phyloP scores from a whole-genome alignment of 1,140 invertebrate genomes.

The Meloidogyne hapla region DNA sequence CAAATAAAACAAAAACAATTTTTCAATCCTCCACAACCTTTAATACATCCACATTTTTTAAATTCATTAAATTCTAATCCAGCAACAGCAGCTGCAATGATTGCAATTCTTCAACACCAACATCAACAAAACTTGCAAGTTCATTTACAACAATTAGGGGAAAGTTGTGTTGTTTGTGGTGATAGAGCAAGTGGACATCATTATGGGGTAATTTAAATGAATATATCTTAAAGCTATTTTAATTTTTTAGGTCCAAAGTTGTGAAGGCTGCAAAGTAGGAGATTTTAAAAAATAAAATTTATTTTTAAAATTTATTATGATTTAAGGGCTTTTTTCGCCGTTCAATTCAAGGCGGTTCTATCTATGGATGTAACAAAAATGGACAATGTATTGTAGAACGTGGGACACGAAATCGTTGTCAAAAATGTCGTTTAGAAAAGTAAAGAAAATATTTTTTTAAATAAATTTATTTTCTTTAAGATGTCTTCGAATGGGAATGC shows the following conservation, averaged over 20 bases:
- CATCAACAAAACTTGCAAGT: slow-evolving; percentile 11
- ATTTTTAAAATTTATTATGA: neutral
- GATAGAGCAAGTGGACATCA: slow-evolving; percentile 30
- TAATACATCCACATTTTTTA: slow-evolving; percentile 4
- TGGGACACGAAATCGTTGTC: slow-evolving; percentile 35
- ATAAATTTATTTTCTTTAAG: neutral
- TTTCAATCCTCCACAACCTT: neutral
- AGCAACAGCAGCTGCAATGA: neutral
- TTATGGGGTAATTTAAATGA: slow-evolving; percentile 8
- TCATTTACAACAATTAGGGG: slow-evolving; percentile 6
- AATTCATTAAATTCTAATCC: neutral
- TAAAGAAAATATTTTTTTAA: neutral
- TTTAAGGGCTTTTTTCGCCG: slow-evolving; percentile 44
- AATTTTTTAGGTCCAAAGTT: slow-evolving; percentile 21
- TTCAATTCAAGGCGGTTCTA: slow-evolving; percentile 27
- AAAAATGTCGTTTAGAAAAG: slow-evolving; percentile 42
- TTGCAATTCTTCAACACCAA: slow-evolving; percentile 20
- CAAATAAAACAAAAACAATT: neutral
- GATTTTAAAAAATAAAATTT: neutral
- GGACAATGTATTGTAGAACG: slow-evolving; percentile 31
- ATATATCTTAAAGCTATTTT: neutral
- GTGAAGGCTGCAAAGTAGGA: slow-evolving; percentile 25
- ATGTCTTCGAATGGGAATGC: slow-evolving; percentile 27
- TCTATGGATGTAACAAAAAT: slow-evolving; percentile 36
- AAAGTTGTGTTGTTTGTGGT: slow-evolving; percentile 34